Conservation (phyloP, 2,888 invertebrate genomes). For the Eurois occulta region DNA sequence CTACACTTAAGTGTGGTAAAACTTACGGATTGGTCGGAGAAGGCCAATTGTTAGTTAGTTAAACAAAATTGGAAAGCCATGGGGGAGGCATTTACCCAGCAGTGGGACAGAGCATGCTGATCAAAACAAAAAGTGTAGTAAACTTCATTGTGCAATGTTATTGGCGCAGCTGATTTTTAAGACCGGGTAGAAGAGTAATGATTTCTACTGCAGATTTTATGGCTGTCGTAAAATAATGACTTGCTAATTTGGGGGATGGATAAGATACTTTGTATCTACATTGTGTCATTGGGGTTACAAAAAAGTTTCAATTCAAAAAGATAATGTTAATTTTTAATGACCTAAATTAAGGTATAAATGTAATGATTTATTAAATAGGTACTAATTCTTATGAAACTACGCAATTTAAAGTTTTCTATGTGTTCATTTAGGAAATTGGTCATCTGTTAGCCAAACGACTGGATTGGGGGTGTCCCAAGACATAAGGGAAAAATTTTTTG, state of each 20-base stretch:
- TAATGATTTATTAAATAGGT: background rate
- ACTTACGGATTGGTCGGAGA: no score
- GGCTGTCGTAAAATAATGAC: constrained; percentile 28
- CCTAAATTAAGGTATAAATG: background rate
- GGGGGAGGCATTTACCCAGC: no score
- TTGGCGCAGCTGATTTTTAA: constrained; percentile 4
- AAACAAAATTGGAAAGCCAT: no score
- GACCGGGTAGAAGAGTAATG: background rate
- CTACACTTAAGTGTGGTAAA: background rate
- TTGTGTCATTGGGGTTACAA: background rate
- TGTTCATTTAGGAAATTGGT: no score
- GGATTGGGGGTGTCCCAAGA: no score
- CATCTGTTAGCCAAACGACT: no score
- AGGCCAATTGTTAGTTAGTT: no score
- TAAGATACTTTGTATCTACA: background rate
- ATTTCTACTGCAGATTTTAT: constrained; percentile 36
- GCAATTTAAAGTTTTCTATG: no score
- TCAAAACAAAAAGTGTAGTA: no score
- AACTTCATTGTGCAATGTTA: constrained; percentile 9
- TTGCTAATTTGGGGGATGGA: background rate
- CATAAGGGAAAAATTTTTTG: no score
- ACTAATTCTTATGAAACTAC: background rate
- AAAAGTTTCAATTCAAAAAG: background rate
- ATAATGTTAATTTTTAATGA: background rate
- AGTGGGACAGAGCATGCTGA: no score